Evolutionary conservation across 2,888 invertebrate genomes (phyloP).

Genomic region (Stenotaenia linearis): DNA sequence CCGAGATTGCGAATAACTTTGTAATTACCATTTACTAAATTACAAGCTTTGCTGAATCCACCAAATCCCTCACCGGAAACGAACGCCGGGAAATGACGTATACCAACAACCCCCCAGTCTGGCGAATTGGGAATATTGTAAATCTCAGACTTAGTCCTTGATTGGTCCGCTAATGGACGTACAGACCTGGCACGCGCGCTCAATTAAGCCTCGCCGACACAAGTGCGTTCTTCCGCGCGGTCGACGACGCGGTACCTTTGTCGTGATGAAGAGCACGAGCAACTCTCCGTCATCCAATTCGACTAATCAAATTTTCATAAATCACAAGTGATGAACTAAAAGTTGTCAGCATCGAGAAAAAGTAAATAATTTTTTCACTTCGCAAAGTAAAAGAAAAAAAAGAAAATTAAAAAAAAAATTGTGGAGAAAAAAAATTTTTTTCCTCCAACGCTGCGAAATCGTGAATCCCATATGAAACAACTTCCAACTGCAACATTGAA

Average conservation of each 20-base stretch:
- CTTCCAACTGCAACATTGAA: background rate
- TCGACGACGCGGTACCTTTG: constrained; percentile 19
- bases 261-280: constrained; percentile 15
- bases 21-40: no score
- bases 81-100: background rate
- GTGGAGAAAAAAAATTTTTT: background rate
- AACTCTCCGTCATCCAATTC: constrained; percentile 8
- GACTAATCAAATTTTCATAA: constrained; percentile 19
- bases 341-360: constrained; percentile 1
- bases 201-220: constrained; percentile 9
- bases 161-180: constrained; percentile 11
- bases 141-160: constrained; percentile 5
- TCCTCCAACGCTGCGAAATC: background rate
- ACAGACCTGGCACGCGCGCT: constrained; percentile 6
- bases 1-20: no score
- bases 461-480: constrained; percentile 1
- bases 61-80: no score
- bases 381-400: background rate
- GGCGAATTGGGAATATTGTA: background rate
- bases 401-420: background rate
- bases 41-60: no score
- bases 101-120: no score
- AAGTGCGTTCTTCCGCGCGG: constrained; percentile 15
- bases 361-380: background rate
- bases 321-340: constrained; percentile 14